Conservation (phyloP, 2,797 vertebrate genomes). For the Takifugu rubripes region DNA sequence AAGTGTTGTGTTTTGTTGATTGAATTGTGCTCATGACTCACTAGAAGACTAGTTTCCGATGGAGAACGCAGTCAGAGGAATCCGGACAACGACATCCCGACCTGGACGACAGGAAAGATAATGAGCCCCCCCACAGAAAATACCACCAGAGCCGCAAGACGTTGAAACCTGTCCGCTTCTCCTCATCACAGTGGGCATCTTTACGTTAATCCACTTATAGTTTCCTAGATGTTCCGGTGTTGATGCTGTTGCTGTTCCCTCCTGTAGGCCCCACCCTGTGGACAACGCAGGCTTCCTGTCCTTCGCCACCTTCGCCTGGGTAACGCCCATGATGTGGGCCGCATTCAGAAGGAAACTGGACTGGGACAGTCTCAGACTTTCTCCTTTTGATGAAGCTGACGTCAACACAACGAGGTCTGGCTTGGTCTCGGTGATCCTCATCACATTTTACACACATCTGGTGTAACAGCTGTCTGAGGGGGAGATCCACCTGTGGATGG, state of each 20-base stretch:
- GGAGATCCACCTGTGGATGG: too few species aligned
- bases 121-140: conserved; percentile 35
- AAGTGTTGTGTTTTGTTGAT: too few species aligned
- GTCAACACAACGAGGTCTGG: conserved; percentile 72
- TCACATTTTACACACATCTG: too few species aligned
- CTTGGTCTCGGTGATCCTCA: too few species aligned
- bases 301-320: conserved; percentile 75
- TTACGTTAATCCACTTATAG: background rate
- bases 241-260: background rate
- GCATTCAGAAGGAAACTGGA: conserved; percentile 70
- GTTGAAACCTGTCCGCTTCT: conserved; percentile 69
- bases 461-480: too few species aligned
- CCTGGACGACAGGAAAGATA: conserved; percentile 19
- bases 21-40: too few species aligned
- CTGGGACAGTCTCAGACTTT: conserved; percentile 57
- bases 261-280: conserved; percentile 67
- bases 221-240: background rate
- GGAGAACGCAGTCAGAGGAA: too few species aligned
- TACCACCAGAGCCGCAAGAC: conserved; percentile 65
- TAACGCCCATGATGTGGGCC: conserved; percentile 75
- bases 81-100: conserved; percentile 24
- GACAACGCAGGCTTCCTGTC: conserved; percentile 78
- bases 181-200: conserved; percentile 58
- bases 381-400: conserved; percentile 63
- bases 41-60: too few species aligned